These are phyloP conservation scores for Eupithecia subumbrata DNA, from an alignment of 2,888 invertebrate species.

Conservation along the genomic window DNA sequence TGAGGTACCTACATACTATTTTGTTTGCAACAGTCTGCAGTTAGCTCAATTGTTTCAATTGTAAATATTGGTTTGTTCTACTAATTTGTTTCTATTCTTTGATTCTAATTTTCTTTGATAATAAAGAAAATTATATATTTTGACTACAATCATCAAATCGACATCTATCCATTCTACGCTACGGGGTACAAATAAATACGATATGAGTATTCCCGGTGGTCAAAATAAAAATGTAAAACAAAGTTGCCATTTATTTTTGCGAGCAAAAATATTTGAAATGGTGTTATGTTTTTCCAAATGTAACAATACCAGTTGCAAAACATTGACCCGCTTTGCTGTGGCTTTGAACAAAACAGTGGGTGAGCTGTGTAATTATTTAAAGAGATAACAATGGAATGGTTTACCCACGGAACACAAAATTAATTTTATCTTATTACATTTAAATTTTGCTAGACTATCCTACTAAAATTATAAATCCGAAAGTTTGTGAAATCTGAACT, in stretches of 20 bases:
- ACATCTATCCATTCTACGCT: no score
- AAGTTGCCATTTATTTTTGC: neutral
- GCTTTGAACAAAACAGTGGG: conserved; percentile 34
- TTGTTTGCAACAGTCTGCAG: no score
- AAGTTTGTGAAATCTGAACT: no score
- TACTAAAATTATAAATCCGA: no score
- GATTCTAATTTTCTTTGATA: no score
- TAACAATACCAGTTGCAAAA: conserved; percentile 37
- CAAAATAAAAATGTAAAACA: neutral
- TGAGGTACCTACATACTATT: no score
- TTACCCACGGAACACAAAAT: conserved; percentile 22
- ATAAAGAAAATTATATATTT: neutral
- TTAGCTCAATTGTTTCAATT: no score
- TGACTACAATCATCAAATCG: no score
- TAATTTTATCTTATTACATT: conserved; percentile 16
- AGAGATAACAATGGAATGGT: conserved; percentile 28
- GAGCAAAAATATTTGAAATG: conserved; percentile 33
- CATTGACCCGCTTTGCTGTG: conserved; percentile 36
- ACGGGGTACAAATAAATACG: neutral
- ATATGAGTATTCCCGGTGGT: neutral
- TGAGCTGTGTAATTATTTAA: conserved; percentile 38
- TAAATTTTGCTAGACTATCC: neutral
- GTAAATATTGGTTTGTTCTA: no score
- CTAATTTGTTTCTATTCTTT: no score
- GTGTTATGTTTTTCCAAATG: conserved; percentile 40